A percentile compares a stretch with the other conserved stretches of the same genome.
phyloP scores from a whole-genome alignment of 2,113 vertebrate genomes.

The Pleuronectes platessa region DNA sequence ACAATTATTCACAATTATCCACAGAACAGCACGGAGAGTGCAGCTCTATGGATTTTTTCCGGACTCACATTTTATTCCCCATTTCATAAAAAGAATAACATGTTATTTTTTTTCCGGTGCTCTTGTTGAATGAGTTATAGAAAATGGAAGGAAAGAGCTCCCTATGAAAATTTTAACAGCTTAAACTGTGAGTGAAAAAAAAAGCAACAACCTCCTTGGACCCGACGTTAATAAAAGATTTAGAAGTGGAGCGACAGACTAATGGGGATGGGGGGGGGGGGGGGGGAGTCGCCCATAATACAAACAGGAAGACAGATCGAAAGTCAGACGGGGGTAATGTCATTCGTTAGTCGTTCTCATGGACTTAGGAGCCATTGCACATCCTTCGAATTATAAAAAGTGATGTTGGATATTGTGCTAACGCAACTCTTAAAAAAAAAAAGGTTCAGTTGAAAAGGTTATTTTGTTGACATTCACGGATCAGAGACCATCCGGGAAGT shows the following conservation, averaged over 20 bases:
- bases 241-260: constrained; percentile 28
- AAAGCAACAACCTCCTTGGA: constrained; percentile 45
- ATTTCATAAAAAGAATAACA: constrained; percentile 7
- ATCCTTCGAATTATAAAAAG: not conserved
- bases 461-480: constrained; percentile 36
- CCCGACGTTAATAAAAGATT: constrained; percentile 67
- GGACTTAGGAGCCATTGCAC: not conserved
- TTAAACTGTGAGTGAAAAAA: constrained; percentile 60
- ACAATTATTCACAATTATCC: constrained; percentile 15
- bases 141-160: constrained; percentile 60
- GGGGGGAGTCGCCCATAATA: not conserved
- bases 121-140: constrained; percentile 46
- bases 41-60: constrained; percentile 7
- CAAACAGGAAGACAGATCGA: constrained; percentile 43
- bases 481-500: constrained; percentile 6
- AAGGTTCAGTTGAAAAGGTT: constrained; percentile 18
- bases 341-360: not conserved
- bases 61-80: constrained; percentile 19
- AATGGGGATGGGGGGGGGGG: constrained; percentile 12
- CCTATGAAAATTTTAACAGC: constrained; percentile 69
- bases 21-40: constrained; percentile 5
- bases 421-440: not conserved
- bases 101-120: constrained; percentile 2
- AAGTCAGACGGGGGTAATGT: constrained; percentile 22
- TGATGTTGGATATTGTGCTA: not conserved